Base-by-base conservation (phyloP, 2,113 vertebrate species). In the Indicator maculatus region DNA sequence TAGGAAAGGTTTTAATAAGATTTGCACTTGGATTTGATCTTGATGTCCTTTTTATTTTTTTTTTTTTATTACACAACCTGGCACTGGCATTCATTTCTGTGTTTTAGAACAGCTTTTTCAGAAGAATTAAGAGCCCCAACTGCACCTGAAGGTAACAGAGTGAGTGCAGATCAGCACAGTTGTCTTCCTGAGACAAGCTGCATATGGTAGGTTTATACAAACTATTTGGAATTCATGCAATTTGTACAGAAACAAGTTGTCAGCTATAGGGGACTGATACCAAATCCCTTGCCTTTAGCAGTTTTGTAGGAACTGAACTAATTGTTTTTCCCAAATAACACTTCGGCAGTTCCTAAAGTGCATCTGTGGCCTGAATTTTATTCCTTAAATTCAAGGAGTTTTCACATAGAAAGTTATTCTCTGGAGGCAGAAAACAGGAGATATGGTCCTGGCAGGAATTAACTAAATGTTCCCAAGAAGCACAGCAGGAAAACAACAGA, bases 221-320 rank as follows among this genome's bases (percentile, higher is more conserved):
- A 77, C 60, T 30, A 16, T 38, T 11, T 50, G 72, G 78, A 96
- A 78, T 85, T 78, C 83, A 65, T 47, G 52, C 56, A 30, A 12
- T 44, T 91, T n/a, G 58, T 50, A 33, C 67, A 81, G 83, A 80
- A 94, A 93, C 30, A 27, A 74, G 13, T 52, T 77, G 70, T 65
- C 85, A 95, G 76, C 93, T 95, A 38, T 13, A 44, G 80, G 69
- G 52, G 45, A 76, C 89, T 64, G 91, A 93, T 93, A 93, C 11
- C 93, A 91, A 96, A 93, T 75, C 89, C 75, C 75, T 69, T 0
- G 10, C 61, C 87, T 69, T 41, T 12, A 56, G 72, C 28, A 36
- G 9, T 64, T 90, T 27, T 15, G 19, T 77, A 79, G 67, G 66
- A 94, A 87, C 69, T 30, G 75, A 79, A 74, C 66, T 72, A 72